Percentiles rank a stretch among this genome's conserved stretches.
Conservation (phyloP, 1,140 invertebrate genomes). For the Drosophila repleta region DNA sequence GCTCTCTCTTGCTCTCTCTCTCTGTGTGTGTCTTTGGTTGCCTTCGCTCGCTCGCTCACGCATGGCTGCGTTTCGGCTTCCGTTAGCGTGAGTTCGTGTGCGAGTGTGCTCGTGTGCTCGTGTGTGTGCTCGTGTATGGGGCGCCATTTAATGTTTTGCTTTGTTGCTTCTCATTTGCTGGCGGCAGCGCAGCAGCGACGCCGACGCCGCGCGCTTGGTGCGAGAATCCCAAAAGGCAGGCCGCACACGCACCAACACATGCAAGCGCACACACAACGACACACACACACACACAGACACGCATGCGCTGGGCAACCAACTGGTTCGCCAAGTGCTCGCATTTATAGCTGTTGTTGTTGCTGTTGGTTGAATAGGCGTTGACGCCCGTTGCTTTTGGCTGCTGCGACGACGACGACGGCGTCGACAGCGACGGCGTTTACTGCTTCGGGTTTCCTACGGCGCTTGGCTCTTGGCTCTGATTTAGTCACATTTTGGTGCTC, state of each 20-base stretch:
- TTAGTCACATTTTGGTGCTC: conserved; percentile 79
- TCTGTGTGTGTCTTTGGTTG: conserved; percentile 16
- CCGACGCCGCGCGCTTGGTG: conserved; percentile 35
- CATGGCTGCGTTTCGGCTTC: conserved; percentile 45
- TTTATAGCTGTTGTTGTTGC: conserved; percentile 19
- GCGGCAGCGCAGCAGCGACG: conserved; percentile 43
- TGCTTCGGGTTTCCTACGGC: conserved; percentile 57
- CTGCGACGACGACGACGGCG: conserved; percentile 24
- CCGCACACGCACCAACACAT: conserved; percentile 25
- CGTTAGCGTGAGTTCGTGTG: conserved; percentile 7
- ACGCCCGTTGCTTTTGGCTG: conserved; percentile 49
- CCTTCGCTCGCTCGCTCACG: conserved; percentile 46
- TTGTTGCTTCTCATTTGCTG: conserved; percentile 72
- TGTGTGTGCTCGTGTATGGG: conserved; percentile 49
- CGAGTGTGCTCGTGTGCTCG: conserved; percentile 40
- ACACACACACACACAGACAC: conserved; percentile 27
- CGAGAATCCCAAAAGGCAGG: conserved; percentile 73
- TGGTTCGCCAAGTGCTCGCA: conserved; percentile 69
- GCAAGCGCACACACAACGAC: conserved; percentile 22
- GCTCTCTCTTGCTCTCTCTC: conserved; percentile 27
- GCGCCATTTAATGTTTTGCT: conserved; percentile 72
- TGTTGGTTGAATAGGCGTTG: conserved; percentile 52
- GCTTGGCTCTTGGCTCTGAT: conserved; percentile 75
- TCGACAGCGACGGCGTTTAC: conserved; percentile 14
- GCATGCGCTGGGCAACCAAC: conserved; percentile 60